A percentile compares a stretch with the other conserved stretches of the same genome.
phyloP scores from a whole-genome alignment of 2,113 vertebrate genomes.

The Pteropus alecto region DNA sequence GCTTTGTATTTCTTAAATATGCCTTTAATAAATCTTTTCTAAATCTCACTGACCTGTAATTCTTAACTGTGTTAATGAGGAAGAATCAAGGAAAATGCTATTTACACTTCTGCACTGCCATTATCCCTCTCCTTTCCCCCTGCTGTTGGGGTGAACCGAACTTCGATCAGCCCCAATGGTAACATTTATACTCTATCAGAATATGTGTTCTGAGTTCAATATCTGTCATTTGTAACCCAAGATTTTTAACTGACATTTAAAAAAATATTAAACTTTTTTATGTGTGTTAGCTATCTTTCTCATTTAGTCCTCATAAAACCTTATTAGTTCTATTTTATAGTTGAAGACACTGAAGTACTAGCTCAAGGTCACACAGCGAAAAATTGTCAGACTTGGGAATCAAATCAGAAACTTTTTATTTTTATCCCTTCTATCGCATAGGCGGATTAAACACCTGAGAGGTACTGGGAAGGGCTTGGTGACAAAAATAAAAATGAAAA shows the following conservation, averaged over 20 bases:
- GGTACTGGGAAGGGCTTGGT: neutral
- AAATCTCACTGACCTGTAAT: no score
- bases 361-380: conserved; percentile 20
- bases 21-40: no score
- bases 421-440: neutral
- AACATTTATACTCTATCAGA: neutral
- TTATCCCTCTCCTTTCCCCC: no score
- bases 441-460: conserved; percentile 45
- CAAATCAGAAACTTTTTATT: conserved; percentile 45
- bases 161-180: no score
- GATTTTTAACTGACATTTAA: neutral
- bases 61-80: no score
- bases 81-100: no score
- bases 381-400: neutral
- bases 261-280: neutral
- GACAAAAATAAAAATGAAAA: neutral
- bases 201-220: neutral
- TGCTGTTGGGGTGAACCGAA: no score
- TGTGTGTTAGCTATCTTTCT: neutral
- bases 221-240: neutral
- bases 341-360: neutral
- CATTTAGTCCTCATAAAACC: neutral
- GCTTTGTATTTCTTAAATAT: no score
- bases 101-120: no score
- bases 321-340: neutral